Evolutionary conservation across 2,888 invertebrate species (phyloP).

Genomic region (Scaptomyza tumidula): DNA sequence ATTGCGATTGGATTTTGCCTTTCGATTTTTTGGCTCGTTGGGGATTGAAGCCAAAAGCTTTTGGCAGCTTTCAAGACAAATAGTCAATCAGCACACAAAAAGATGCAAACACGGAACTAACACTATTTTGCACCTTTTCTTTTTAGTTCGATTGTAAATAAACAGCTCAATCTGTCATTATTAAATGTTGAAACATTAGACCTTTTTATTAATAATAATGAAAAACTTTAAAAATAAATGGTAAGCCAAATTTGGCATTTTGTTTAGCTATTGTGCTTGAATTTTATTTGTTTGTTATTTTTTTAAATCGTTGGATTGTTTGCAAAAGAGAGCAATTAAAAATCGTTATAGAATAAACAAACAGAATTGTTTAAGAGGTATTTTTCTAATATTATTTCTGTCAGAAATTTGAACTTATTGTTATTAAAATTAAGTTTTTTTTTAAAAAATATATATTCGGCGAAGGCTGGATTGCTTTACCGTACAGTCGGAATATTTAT

Average conservation of each 20-base stretch:
- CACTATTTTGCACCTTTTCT: not conserved
- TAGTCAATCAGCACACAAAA: conserved; percentile 6
- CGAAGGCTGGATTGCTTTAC: not conserved
- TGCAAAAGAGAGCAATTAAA: too few species aligned
- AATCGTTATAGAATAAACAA: too few species aligned
- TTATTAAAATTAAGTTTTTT: not conserved
- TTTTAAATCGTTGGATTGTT: too few species aligned
- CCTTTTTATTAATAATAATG: not conserved
- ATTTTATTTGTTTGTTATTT: too few species aligned
- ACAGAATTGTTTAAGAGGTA: too few species aligned
- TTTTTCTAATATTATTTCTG: too few species aligned
- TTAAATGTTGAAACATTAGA: not conserved
- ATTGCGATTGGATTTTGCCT: conserved; percentile 11
- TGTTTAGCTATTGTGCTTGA: too few species aligned
- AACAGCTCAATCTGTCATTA: not conserved
- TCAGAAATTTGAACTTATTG: too few species aligned
- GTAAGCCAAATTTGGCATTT: too few species aligned
- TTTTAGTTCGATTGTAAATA: not conserved
- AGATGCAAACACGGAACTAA: conserved; percentile 13
- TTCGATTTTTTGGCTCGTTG: not conserved
- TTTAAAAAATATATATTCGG: not conserved
- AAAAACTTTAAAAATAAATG: not conserved
- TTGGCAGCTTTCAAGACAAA: conserved; percentile 11
- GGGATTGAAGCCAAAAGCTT: conserved; percentile 20
- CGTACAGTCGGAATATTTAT: not conserved